phyloP scores from a whole-genome alignment of 2,888 invertebrate genomes.

The Macrophya alboannulata region DNA sequence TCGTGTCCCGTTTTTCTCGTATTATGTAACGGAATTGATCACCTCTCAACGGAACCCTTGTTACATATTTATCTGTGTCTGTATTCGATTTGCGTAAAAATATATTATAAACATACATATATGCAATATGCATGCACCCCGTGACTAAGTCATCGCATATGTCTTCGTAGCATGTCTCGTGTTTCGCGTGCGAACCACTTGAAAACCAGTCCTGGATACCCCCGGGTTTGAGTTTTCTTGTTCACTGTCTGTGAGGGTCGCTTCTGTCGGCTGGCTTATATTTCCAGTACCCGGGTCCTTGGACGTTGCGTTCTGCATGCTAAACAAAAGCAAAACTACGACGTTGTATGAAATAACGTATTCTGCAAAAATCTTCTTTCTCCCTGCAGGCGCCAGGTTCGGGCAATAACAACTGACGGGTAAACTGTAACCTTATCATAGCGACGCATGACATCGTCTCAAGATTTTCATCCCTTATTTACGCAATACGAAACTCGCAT shows the following conservation, averaged over 20 bases:
- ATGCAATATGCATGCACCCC: background rate
- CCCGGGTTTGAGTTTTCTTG: constrained; percentile 39
- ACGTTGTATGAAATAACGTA: constrained; percentile 46
- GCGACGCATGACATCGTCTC: constrained; percentile 5
- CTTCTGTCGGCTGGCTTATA: constrained; percentile 40
- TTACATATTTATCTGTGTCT: background rate
- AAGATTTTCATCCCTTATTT: constrained; percentile 3
- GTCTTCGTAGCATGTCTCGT: constrained; percentile 13
- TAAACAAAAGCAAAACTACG: constrained; percentile 45
- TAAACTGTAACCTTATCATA: constrained; percentile 45
- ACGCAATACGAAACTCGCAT: background rate
- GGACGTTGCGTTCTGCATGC: constrained; percentile 42
- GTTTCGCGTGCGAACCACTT: constrained; percentile 33
- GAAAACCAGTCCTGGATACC: constrained; percentile 33
- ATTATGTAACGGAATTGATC: background rate
- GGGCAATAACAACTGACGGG: constrained; percentile 42
- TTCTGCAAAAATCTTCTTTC: constrained; percentile 27
- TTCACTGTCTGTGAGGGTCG: constrained; percentile 31
- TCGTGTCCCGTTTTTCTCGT: background rate
- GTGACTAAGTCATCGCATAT: constrained; percentile 20
- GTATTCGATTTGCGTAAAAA: background rate
- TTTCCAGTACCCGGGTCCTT: background rate
- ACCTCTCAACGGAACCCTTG: background rate
- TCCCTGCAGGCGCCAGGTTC: constrained; percentile 12
- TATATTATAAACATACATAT: constrained; percentile 1